Percentiles rank a stretch among this genome's conserved stretches.
phyloP scores from a whole-genome alignment of 1,140 invertebrate genomes.

The Tetragnatha versicolor region DNA sequence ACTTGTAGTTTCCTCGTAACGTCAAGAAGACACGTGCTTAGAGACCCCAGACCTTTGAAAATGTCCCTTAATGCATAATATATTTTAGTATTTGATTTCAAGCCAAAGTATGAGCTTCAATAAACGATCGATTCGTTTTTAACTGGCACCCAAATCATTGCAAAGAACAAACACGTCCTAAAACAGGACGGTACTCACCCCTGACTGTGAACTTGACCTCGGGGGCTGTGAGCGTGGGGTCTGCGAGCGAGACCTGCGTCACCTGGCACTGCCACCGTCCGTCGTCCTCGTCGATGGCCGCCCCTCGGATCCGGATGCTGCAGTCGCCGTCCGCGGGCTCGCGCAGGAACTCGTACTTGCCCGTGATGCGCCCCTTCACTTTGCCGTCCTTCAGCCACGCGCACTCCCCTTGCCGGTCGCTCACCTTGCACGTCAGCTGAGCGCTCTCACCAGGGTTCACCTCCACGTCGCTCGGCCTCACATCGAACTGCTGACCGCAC shows the following conservation, averaged over 20 bases:
- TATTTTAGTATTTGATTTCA: too few species aligned
- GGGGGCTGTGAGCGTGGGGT: constrained; percentile 83
- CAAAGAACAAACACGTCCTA: too few species aligned
- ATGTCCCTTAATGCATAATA: too few species aligned
- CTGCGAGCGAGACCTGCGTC: constrained; percentile 79
- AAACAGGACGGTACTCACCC: too few species aligned
- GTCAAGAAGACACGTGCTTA: too few species aligned
- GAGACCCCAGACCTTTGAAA: too few species aligned
- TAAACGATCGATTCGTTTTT: too few species aligned
- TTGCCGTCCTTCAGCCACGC: constrained; percentile 94
- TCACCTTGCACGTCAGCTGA: constrained; percentile 80
- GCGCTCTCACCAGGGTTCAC: constrained; percentile 75
- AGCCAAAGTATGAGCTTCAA: too few species aligned
- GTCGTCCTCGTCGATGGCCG: constrained; percentile 84
- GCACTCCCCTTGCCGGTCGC: constrained; percentile 84
- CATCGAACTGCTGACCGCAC: constrained; percentile 50
- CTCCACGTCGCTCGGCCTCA: constrained; percentile 35
- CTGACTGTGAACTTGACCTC: constrained; percentile 80
- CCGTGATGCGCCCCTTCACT: constrained; percentile 74
- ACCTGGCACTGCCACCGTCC: constrained; percentile 92
- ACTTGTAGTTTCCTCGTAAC: too few species aligned
- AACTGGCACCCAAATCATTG: too few species aligned
- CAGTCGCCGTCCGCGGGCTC: constrained; percentile 72
- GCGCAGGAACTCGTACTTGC: constrained; percentile 88
- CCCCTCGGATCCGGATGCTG: constrained; percentile 82